These are phyloP conservation scores for Drosophila parabipectinata DNA, from an alignment of 1,140 invertebrate species.

Conservation along the genomic window DNA sequence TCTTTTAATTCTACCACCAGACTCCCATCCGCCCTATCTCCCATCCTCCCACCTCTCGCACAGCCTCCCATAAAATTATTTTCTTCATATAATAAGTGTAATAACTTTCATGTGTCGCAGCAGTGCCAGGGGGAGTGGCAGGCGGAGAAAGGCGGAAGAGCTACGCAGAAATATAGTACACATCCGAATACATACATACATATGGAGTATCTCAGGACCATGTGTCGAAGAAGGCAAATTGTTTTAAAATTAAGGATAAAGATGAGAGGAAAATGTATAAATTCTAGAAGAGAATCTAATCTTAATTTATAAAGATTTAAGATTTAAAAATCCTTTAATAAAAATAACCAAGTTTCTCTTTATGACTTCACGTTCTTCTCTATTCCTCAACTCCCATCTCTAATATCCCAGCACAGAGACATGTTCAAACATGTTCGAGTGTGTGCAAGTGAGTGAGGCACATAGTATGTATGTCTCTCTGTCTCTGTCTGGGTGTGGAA, in stretches of 20 bases:
- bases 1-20: slow-evolving; percentile 66
- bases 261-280: neutral
- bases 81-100: slow-evolving; percentile 81
- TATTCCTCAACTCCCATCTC: too few relatives aligned
- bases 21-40: too few relatives aligned
- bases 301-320: too few relatives aligned
- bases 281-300: too few relatives aligned
- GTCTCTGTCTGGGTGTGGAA: slow-evolving; percentile 10
- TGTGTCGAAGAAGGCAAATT: slow-evolving; percentile 27
- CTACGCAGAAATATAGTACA: neutral
- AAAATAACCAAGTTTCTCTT: too few relatives aligned
- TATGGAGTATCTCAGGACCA: neutral
- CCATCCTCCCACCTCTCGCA: slow-evolving; percentile 10
- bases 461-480: neutral
- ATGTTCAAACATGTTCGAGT: too few relatives aligned
- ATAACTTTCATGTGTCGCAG: slow-evolving; percentile 78
- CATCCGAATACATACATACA: too few relatives aligned
- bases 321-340: too few relatives aligned
- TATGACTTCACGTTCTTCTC: too few relatives aligned
- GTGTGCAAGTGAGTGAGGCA: neutral
- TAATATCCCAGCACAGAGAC: too few relatives aligned
- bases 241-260: neutral
- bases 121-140: slow-evolving; percentile 15
- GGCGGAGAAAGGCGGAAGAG: neutral
- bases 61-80: slow-evolving; percentile 63